Evolutionary conservation across 2,888 invertebrate genomes (phyloP), one percentile per base, ranked within the genome.

Genomic region (Heliconius charithonia): DNA sequence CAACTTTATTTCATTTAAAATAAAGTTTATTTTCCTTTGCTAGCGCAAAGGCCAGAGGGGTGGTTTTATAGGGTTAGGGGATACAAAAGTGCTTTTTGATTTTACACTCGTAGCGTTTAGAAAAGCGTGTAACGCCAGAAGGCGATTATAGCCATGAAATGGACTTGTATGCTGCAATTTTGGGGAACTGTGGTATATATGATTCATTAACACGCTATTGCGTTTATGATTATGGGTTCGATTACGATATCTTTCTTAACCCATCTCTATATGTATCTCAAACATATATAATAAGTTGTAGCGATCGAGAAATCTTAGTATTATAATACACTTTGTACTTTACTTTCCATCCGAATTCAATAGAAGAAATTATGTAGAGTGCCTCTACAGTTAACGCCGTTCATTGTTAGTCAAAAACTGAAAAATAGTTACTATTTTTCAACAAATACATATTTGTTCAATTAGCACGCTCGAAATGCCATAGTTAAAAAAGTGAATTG

Each of bases 51-150:
- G 67, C 51, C 62, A 37, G 59, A 69, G 79, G 79, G 79, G 63
- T 41, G 72, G 51, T 22, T n/a, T 72, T 32, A 45, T 32, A 75
- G 77, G 80, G 77, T 75, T 72, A 66, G 77, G 77, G 72, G 75
- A 51, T 65, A 65, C 45, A 13, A 41, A 71, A 80, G 78, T 78
- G 80, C 66, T 80, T 72, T 80, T 80, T 80, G 78, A 80, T 80
- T 76, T 73, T 76, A 72, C 78, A 72, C 72, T 72, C 72, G 75
- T 59, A 67, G 76, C 67, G 79, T 77, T 79, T 79, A 70, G 45
- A 72, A 56, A 71, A 79, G 59, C 79, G 72, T 45, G 76, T 76
- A 72, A 67, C 72, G 76, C 76, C 76, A 25, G 79, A 69, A 76
- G 79, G 79, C 72, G 75, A 67, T 75, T 75, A 75, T 67, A 56